Percentiles rank a stretch among this genome's conserved stretches.
phyloP scores from a whole-genome alignment of 2,888 invertebrate genomes.

The Portevinia maculata region DNA sequence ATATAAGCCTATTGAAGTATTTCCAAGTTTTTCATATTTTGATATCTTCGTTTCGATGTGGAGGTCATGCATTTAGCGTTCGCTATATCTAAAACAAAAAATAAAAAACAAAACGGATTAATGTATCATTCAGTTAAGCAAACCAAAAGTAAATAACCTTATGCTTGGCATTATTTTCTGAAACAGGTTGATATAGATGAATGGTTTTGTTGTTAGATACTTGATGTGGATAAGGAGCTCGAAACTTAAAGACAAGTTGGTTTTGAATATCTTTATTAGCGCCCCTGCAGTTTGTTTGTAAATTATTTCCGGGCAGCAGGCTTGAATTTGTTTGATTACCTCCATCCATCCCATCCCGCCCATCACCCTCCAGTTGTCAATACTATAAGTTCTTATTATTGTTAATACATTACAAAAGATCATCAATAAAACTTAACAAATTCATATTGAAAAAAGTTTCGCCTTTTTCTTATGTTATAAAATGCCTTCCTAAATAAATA shows the following conservation, averaged over 20 bases:
- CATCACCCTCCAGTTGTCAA: slow-evolving; percentile 57
- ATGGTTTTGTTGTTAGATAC: slow-evolving; percentile 30
- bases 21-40: slow-evolving; percentile 10
- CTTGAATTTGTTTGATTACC: slow-evolving; percentile 32
- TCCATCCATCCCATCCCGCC: no score
- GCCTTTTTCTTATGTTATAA: no score
- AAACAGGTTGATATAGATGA: slow-evolving; percentile 37
- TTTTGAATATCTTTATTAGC: slow-evolving; percentile 43
- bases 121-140: background rate
- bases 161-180: slow-evolving; percentile 38
- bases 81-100: slow-evolving; percentile 45
- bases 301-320: slow-evolving; percentile 28
- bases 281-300: slow-evolving; percentile 35
- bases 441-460: no score
- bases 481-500: no score
- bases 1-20: slow-evolving; percentile 12
- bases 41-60: slow-evolving; percentile 21
- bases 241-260: slow-evolving; percentile 41
- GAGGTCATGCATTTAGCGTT: slow-evolving; percentile 3
- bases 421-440: no score
- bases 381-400: slow-evolving; percentile 39
- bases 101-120: background rate
- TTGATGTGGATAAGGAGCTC: slow-evolving; percentile 57
- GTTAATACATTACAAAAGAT: slow-evolving; percentile 29
- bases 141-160: slow-evolving; percentile 23